These are phyloP conservation scores for Embiotoca jacksoni DNA, from an alignment of 2,113 vertebrate species.

Conservation along the genomic window DNA sequence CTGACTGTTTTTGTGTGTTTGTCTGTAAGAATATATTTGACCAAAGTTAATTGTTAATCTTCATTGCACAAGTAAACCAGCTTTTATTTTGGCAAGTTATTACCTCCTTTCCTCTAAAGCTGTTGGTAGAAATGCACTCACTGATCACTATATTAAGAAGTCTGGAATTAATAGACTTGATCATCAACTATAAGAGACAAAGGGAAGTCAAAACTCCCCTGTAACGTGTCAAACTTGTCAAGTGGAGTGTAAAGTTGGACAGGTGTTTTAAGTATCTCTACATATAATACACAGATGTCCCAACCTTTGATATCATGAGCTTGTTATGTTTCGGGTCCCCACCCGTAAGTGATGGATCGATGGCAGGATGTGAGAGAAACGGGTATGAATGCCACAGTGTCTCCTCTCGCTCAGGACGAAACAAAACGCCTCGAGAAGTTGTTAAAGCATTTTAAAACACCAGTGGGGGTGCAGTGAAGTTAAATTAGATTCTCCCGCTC, in stretches of 20 bases:
- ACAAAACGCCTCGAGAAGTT: slow-evolving; percentile 74
- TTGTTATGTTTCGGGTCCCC: slow-evolving; percentile 61
- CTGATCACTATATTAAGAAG: too few relatives aligned
- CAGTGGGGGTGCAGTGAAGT: slow-evolving; percentile 44
- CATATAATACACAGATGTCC: slow-evolving; percentile 72
- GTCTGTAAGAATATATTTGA: neutral
- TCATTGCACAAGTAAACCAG: neutral
- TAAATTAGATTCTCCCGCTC: slow-evolving; percentile 77
- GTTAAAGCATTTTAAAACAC: slow-evolving; percentile 77
- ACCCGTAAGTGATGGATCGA: slow-evolving; percentile 55
- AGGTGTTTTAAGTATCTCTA: slow-evolving; percentile 60
- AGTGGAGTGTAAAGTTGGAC: slow-evolving; percentile 31
- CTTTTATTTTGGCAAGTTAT: too few relatives aligned
- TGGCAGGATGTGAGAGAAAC: slow-evolving; percentile 53
- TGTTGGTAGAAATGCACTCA: neutral
- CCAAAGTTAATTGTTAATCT: neutral
- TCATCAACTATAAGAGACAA: neutral
- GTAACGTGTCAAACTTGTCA: slow-evolving; percentile 52
- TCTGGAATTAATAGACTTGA: neutral
- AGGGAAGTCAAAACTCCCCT: neutral
- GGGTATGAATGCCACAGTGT: slow-evolving; percentile 58
- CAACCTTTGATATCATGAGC: slow-evolving; percentile 60
- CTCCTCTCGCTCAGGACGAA: slow-evolving; percentile 56
- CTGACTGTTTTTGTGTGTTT: neutral
- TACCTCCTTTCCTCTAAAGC: neutral